phyloP scores from a whole-genome alignment of 2,797 vertebrate species.

The Cirrhinus mrigala region DNA sequence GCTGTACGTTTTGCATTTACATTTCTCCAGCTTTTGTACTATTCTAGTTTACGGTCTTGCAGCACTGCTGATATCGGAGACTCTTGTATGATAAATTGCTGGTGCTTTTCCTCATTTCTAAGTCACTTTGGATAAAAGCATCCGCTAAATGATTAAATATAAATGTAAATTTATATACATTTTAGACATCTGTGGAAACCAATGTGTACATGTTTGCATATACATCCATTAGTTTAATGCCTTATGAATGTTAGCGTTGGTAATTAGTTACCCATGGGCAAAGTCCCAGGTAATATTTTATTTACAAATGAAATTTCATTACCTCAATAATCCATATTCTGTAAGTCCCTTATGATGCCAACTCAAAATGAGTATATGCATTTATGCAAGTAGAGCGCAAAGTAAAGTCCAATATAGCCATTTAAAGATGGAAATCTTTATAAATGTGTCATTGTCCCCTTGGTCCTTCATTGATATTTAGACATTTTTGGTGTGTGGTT shows the following conservation, averaged over 20 bases:
- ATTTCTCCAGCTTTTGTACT: not conserved
- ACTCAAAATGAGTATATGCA: constrained; percentile 15
- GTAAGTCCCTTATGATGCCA: constrained; percentile 6
- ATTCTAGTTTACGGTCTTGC: not conserved
- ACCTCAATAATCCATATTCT: constrained; percentile 37
- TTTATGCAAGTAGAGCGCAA: not conserved
- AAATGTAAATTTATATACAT: constrained; percentile 17
- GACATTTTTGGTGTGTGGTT: not conserved
- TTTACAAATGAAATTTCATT: constrained; percentile 33
- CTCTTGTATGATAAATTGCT: constrained; percentile 19
- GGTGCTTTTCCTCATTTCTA: constrained; percentile 16
- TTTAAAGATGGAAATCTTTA: not conserved
- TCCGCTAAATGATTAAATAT: constrained; percentile 22
- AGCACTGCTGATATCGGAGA: not conserved
- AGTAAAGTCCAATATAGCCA: not conserved
- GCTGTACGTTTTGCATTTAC: not conserved
- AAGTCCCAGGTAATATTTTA: constrained; percentile 43
- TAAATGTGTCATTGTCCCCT: not conserved
- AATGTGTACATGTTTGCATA: constrained; percentile 11
- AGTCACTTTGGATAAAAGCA: constrained; percentile 8
- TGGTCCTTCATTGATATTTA: not conserved
- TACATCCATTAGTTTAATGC: constrained; percentile 23
- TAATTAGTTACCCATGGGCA: constrained; percentile 44
- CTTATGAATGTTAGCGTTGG: constrained; percentile 23
- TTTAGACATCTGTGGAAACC: constrained; percentile 25